These are phyloP conservation scores for Nysson spinosus DNA, from an alignment of 2,888 invertebrate species.

Conservation along the genomic window DNA sequence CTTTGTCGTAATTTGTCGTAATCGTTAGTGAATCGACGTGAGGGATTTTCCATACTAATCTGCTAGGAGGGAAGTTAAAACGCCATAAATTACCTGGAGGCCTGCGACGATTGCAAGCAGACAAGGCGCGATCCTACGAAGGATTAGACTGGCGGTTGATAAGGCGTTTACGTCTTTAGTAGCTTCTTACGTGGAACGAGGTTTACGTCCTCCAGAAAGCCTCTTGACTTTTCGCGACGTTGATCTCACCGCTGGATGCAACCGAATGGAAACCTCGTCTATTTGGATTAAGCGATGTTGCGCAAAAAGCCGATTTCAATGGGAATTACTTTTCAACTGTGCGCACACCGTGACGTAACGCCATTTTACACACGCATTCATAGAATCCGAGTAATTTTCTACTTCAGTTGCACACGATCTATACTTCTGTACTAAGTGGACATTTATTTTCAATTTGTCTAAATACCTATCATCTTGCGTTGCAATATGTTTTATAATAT, in stretches of 20 bases:
- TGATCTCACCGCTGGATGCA: slow-evolving; percentile 31
- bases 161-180: slow-evolving; percentile 42
- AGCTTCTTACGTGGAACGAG: slow-evolving; percentile 38
- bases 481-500: too few species aligned
- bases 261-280: slow-evolving; percentile 20
- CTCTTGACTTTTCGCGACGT: slow-evolving; percentile 35
- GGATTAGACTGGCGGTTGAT: slow-evolving; percentile 49
- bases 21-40: slow-evolving; percentile 34
- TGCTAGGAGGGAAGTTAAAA: slow-evolving; percentile 51
- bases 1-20: slow-evolving; percentile 24
- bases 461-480: too few species aligned
- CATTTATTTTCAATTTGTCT: too few species aligned
- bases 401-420: too few species aligned
- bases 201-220: slow-evolving; percentile 40
- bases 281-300: slow-evolving; percentile 21
- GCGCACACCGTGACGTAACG: too few species aligned
- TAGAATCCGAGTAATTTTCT: too few species aligned
- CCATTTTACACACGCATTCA: too few species aligned
- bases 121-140: slow-evolving; percentile 40
- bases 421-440: too few species aligned
- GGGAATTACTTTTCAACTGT: not conserved
- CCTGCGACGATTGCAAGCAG: slow-evolving; percentile 30
- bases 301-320: slow-evolving; percentile 23
- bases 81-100: slow-evolving; percentile 55
- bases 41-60: slow-evolving; percentile 51